Percentiles rank a stretch among this genome's conserved stretches.
Conservation (phyloP, 92 coral and sea anemone genomes). For the Isaurus tuberculatus region DNA sequence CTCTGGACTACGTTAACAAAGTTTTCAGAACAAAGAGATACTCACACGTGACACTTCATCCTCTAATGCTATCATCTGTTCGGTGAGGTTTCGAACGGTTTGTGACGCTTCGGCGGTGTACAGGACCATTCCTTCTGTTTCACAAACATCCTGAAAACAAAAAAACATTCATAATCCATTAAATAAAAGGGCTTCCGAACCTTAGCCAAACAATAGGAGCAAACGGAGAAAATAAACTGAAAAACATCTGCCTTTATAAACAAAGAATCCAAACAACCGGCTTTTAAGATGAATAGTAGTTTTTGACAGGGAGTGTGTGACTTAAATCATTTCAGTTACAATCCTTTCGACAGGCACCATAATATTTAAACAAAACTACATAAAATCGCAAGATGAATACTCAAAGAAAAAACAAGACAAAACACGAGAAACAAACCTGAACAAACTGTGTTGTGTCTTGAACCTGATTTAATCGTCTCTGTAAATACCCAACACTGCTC, state of each 20-base stretch:
- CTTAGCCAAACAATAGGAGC: neutral
- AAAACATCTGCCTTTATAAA: too few species aligned
- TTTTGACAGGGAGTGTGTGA: too few species aligned
- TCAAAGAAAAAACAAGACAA: neutral
- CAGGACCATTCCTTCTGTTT: constrained; percentile 77
- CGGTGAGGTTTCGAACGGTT: constrained; percentile 53
- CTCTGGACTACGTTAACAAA: neutral
- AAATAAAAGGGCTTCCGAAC: too few species aligned
- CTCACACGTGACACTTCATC: constrained; percentile 64
- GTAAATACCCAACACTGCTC: constrained; percentile 83
- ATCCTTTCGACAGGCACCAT: too few species aligned
- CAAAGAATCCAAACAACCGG: too few species aligned
- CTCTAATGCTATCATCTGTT: constrained; percentile 56
- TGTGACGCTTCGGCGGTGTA: constrained; percentile 74
- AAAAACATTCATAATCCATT: neutral
- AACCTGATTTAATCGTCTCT: constrained; percentile 67
- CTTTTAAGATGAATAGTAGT: too few species aligned
- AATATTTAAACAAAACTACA: neutral
- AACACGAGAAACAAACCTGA: constrained; percentile 60
- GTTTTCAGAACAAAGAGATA: neutral
- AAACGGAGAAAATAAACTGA: neutral
- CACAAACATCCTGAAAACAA: constrained; percentile 80
- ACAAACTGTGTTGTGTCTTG: constrained; percentile 79
- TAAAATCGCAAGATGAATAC: neutral
- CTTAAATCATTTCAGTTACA: too few species aligned